phyloP scores from a whole-genome alignment of 2,113 vertebrate genomes.

The Zapus hudsonius region DNA sequence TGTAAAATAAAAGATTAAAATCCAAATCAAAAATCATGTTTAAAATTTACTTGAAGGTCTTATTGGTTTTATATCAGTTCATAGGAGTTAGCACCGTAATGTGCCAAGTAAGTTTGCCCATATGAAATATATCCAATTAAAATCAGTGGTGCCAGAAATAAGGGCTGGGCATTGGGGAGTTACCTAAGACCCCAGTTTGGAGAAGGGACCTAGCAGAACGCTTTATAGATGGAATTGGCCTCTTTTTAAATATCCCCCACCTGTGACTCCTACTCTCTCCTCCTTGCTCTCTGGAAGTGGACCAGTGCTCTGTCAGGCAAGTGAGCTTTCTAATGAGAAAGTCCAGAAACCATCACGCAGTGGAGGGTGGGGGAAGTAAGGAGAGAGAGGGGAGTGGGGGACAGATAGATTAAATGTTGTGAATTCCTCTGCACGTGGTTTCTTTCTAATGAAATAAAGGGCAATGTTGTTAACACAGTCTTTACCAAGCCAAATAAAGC shows the following conservation, averaged over 20 bases:
- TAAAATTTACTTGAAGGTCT: neutral
- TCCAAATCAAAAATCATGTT: slow-evolving; percentile 52
- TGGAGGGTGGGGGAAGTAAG: no score
- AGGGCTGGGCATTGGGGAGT: slow-evolving; percentile 7
- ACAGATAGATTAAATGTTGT: neutral
- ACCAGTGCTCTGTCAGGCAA: neutral
- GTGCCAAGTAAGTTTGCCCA: slow-evolving; percentile 30
- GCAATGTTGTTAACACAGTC: slow-evolving; percentile 4
- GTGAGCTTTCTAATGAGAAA: slow-evolving; percentile 43
- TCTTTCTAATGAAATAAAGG: slow-evolving; percentile 41
- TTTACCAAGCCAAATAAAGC: slow-evolving; percentile 49
- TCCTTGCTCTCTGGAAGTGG: neutral
- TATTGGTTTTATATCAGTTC: neutral
- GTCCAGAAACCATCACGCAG: neutral
- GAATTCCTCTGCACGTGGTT: slow-evolving; percentile 7
- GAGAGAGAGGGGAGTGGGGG: fast-evolving
- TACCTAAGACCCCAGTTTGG: neutral
- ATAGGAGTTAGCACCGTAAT: slow-evolving; percentile 36
- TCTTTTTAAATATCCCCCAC: slow-evolving; percentile 16
- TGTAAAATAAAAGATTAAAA: slow-evolving; percentile 39
- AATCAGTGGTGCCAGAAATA: slow-evolving; percentile 34
- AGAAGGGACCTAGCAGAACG: neutral
- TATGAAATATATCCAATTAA: slow-evolving; percentile 43
- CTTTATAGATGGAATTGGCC: neutral
- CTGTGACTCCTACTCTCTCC: neutral